phyloP scores from a whole-genome alignment of 2,888 invertebrate species.

The Nebria brevicollis region DNA sequence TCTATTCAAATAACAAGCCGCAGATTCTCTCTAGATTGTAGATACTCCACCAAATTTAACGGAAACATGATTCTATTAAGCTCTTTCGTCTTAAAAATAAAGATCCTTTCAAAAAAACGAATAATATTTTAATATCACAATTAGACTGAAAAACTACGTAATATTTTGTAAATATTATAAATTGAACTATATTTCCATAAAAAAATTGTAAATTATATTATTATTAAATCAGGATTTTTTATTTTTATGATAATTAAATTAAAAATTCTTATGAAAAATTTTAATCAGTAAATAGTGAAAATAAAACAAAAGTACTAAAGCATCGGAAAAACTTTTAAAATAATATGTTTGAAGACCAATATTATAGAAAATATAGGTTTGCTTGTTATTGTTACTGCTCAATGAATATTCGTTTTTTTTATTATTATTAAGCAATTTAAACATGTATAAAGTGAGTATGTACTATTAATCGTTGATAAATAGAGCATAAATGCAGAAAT shows the following conservation, averaged over 20 bases:
- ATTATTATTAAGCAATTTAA: background rate
- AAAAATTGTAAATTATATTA: too few relatives aligned
- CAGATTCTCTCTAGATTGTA: background rate
- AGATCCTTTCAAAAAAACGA: background rate
- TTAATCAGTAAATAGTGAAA: background rate
- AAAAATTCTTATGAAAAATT: too few relatives aligned
- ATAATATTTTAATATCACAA: background rate
- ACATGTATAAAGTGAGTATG: background rate
- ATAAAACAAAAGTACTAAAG: background rate
- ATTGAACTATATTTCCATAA: too few relatives aligned
- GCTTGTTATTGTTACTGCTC: background rate
- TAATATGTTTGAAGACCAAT: background rate
- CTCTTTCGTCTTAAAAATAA: background rate
- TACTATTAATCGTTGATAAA: slow-evolving; percentile 29
- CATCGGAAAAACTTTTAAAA: background rate
- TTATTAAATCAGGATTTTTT: too few relatives aligned
- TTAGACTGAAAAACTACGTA: too few relatives aligned
- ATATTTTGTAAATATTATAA: too few relatives aligned
- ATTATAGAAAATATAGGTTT: background rate
- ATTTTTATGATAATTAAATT: too few relatives aligned
- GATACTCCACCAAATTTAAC: background rate
- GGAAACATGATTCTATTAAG: background rate
- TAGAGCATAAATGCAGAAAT: slow-evolving; percentile 37
- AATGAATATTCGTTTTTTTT: background rate
- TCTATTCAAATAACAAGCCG: too few relatives aligned